Percentiles rank a stretch among this genome's conserved stretches.
phyloP scores from a whole-genome alignment of 2,113 vertebrate species.

The Micromys minutus region DNA sequence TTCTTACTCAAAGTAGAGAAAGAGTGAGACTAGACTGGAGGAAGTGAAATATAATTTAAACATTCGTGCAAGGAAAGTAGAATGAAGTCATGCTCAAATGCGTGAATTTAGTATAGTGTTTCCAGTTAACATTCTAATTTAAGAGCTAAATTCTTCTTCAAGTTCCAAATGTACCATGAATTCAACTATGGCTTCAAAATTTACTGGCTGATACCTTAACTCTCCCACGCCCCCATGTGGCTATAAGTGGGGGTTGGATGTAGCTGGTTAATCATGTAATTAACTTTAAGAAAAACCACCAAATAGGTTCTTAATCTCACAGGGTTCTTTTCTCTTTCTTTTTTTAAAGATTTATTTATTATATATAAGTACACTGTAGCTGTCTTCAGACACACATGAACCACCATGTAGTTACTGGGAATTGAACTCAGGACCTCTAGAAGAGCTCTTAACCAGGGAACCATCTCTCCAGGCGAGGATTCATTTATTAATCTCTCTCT shows the following conservation, averaged over 20 bases:
- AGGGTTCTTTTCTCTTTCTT: no score
- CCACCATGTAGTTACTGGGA: no score
- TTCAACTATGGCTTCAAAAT: background rate
- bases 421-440: no score
- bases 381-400: no score
- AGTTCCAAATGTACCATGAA: slow-evolving; percentile 31
- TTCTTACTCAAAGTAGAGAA: background rate
- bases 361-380: no score
- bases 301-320: background rate
- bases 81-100: background rate
- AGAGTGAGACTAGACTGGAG: background rate
- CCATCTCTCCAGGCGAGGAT: no score
- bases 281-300: background rate
- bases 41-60: slow-evolving; percentile 36
- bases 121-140: background rate
- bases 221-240: background rate
- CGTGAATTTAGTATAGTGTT: background rate
- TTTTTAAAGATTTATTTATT: no score
- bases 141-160: slow-evolving; percentile 56
- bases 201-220: background rate
- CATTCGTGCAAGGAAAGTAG: slow-evolving; percentile 19
- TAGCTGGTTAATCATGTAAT: background rate
- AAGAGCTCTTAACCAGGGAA: no score
- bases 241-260: background rate
- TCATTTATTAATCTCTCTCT: background rate